Base-by-base conservation (phyloP, 1,140 invertebrate species). In the Leptestheria dahalacensis region DNA sequence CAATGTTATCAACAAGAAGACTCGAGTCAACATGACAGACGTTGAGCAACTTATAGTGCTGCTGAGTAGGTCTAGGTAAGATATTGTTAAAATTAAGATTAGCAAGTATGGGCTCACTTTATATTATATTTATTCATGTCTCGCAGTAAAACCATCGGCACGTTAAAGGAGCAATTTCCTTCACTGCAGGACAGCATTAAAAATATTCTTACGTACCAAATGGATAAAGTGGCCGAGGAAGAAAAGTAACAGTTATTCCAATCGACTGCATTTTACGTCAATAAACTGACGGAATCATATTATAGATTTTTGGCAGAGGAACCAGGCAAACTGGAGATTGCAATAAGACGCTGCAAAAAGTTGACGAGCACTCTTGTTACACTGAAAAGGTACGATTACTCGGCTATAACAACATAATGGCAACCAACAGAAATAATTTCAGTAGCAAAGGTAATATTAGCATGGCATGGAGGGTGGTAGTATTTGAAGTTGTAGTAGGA, bases 41-140 rank as follows among this genome's bases (percentile, higher is more conserved):
- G 92, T 98, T 1, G 94, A 98, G 70, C 88, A 88, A 65, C 95
- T 97, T 82, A 93, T 93, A 18, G 76, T 97, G 63, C 81, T 94
- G 59, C 75, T 98, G 18, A 91, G 85, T 70, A 81, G 86, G 72
- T 83, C 86, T 59, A 88, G 82, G 82, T 84, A 64, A 65, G 60
- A 51, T n/a, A 15, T 4, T 9, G 20, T 20, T 18, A 28, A 2
- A 48, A 49, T n/a, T 47, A 23, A 9, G 11, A 20, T 25, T 25
- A 3, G 12, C 12, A 51, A 6, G 26, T 21, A 62, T 46, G 41
- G 63, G 63, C 12, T 58, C 60, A 25, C 53, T 61, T 55, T 52
- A 54, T 48, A 48, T 60, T 24, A 50, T 62, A 48, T 58, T 25
- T 63, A 57, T 53, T 51, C 62, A 60, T 63, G 66, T 9, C 54